phyloP scores from a whole-genome alignment of 2,113 vertebrate species.

The Festucalex cinctus region DNA sequence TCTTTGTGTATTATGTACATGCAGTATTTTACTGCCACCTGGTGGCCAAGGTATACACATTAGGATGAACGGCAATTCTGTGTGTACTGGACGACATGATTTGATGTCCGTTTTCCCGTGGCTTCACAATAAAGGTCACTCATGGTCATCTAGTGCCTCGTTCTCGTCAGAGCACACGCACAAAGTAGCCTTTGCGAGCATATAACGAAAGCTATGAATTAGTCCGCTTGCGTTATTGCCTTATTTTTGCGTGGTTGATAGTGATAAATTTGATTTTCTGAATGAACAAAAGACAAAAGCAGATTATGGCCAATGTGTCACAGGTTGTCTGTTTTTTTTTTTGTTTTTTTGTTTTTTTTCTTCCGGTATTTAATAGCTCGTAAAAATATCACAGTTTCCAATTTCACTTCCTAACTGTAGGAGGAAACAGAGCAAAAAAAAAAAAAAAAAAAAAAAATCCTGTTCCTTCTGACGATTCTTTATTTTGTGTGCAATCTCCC shows the following conservation, averaged over 20 bases:
- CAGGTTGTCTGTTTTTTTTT: neutral
- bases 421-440: neutral
- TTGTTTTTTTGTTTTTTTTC: neutral
- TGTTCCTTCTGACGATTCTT: constrained; percentile 1
- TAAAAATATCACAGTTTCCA: too few relatives aligned
- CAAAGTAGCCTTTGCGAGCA: neutral
- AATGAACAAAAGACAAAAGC: neutral
- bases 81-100: neutral
- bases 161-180: too few relatives aligned
- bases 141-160: neutral
- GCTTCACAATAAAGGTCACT: neutral
- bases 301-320: neutral
- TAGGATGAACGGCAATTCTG: neutral
- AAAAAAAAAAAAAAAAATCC: neutral
- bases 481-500: neutral
- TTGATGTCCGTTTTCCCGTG: neutral
- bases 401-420: neutral
- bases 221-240: too few relatives aligned
- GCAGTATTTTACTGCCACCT: neutral
- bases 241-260: neutral
- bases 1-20: neutral
- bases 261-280: neutral
- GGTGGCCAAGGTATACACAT: neutral
- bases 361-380: too few relatives aligned
- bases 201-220: neutral